phyloP scores from a whole-genome alignment of 2,113 vertebrate species.

The Coregonus clupeaformis region DNA sequence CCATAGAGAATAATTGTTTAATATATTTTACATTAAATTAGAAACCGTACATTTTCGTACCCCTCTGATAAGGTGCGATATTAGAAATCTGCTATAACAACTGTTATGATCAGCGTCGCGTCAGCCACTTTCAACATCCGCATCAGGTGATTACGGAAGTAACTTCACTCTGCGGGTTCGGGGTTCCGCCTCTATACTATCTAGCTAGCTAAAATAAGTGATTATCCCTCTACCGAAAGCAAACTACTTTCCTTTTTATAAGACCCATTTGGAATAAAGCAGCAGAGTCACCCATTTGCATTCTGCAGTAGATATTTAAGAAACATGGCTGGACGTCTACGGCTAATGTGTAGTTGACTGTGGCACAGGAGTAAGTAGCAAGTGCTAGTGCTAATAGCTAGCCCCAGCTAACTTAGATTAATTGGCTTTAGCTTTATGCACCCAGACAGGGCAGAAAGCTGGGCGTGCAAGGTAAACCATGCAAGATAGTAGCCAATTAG shows the following conservation, averaged over 20 bases:
- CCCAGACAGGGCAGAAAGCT: too few relatives aligned
- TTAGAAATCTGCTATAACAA: neutral
- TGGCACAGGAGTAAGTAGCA: slow-evolving; percentile 87
- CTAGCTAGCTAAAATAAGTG: too few relatives aligned
- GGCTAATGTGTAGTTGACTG: slow-evolving; percentile 97
- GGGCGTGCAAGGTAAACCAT: too few relatives aligned
- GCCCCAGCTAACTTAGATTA: slow-evolving; percentile 45
- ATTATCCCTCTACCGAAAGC: neutral
- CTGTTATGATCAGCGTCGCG: neutral
- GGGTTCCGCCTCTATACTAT: neutral
- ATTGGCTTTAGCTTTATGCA: slow-evolving; percentile 1
- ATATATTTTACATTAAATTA: too few relatives aligned
- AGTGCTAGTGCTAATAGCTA: slow-evolving; percentile 35
- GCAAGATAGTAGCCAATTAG: too few relatives aligned
- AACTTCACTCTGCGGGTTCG: neutral
- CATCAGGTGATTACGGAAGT: neutral
- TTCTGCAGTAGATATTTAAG: neutral
- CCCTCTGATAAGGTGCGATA: neutral
- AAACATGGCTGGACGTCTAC: slow-evolving; percentile 90
- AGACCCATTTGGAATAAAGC: neutral
- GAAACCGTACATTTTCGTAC: too few relatives aligned
- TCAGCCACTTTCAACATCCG: neutral
- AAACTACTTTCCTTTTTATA: neutral
- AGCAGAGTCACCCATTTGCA: neutral
- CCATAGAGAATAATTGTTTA: too few relatives aligned